These are phyloP conservation scores for Dipodomys stephensi DNA, from an alignment of 2,113 vertebrate species.

Conservation along the genomic window DNA sequence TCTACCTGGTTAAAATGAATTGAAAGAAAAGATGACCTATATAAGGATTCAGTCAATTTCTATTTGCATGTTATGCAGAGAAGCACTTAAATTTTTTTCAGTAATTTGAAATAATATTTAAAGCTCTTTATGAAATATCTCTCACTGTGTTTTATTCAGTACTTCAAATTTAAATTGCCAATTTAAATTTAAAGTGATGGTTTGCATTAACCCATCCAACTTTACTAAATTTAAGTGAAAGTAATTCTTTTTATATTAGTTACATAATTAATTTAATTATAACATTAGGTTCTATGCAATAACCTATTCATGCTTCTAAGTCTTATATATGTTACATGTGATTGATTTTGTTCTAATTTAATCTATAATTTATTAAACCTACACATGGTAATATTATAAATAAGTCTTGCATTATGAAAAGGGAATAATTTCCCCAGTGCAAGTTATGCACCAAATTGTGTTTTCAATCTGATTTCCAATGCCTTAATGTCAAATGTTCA, in stretches of 20 bases:
- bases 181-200: constrained; percentile 73
- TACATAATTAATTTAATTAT: constrained; percentile 75
- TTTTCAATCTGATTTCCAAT: constrained; percentile 29
- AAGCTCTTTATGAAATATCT: constrained; percentile 71
- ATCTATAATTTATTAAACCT: constrained; percentile 77
- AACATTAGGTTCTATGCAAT: constrained; percentile 73
- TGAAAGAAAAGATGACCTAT: background rate
- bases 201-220: constrained; percentile 52
- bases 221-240: constrained; percentile 69
- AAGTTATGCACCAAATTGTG: constrained; percentile 59
- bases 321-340: constrained; percentile 69
- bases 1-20: background rate
- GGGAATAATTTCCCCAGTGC: constrained; percentile 22
- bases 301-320: constrained; percentile 72
- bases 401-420: constrained; percentile 63
- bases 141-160: constrained; percentile 40
- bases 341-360: constrained; percentile 78
- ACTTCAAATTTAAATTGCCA: constrained; percentile 82
- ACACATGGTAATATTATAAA: constrained; percentile 67
- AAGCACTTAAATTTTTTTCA: constrained; percentile 32
- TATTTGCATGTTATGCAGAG: constrained; percentile 59
- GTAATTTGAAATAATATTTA: constrained; percentile 60
- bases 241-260: constrained; percentile 54
- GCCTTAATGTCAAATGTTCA: constrained; percentile 8
- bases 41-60: background rate